A percentile compares a stretch with the other conserved stretches of the same genome.
Evolutionary conservation across 2,797 vertebrate species (phyloP).

Genomic region (Mormyrops boulengeri): DNA sequence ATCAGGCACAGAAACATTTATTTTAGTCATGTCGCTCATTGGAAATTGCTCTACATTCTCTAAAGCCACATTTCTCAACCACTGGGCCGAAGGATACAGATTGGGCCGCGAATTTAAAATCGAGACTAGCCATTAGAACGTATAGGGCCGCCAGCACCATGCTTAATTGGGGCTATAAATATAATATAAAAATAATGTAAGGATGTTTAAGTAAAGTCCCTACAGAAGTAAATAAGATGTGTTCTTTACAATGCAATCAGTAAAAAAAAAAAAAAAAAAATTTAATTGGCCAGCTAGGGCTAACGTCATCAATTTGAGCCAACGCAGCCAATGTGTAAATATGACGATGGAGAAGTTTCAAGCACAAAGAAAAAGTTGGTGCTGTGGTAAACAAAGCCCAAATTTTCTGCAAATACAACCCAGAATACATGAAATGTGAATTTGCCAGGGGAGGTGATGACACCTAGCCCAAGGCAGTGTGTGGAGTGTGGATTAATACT

Average conservation of each 20-base stretch:
- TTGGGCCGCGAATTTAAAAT: not conserved
- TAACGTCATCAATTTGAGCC: too few species aligned
- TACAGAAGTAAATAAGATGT: too few species aligned
- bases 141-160: not conserved
- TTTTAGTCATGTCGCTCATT: too few species aligned
- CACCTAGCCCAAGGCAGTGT: not conserved
- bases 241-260: too few species aligned
- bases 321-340: too few species aligned
- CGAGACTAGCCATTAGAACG: not conserved
- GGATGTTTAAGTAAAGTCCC: too few species aligned
- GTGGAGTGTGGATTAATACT: not conserved
- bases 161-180: not conserved
- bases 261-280: too few species aligned
- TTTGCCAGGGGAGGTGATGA: not conserved
- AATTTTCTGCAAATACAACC: not conserved
- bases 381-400: not conserved
- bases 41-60: too few species aligned
- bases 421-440: not conserved
- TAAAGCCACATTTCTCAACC: not conserved
- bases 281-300: too few species aligned
- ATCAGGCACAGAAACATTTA: too few species aligned
- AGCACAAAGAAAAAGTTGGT: not conserved
- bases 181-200: not conserved
- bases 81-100: not conserved
- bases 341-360: too few species aligned